Percentiles rank a stretch among this genome's conserved stretches.
Evolutionary conservation across 2,113 vertebrate genomes (phyloP).

Genomic region (Myotis davidii): DNA sequence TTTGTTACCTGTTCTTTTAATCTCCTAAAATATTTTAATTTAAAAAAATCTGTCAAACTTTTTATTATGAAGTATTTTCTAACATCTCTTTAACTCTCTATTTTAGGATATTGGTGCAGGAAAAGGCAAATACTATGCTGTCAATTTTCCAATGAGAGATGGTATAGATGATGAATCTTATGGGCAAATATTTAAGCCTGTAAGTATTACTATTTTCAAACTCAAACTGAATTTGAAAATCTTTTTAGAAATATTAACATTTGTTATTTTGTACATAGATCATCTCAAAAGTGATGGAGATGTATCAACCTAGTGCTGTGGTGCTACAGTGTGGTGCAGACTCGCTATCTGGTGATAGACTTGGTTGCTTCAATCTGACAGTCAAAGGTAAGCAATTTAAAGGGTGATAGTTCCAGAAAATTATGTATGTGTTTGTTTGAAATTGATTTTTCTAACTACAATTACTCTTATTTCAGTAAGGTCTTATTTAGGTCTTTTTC

Average conservation of each 20-base stretch:
- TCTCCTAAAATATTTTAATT: not conserved
- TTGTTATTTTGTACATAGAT: conserved; percentile 80
- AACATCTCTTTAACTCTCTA: not conserved
- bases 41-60: not conserved
- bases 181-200: conserved; percentile 91
- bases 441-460: not conserved
- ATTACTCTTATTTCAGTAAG: not conserved
- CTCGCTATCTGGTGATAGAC: conserved; percentile 89
- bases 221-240: not conserved
- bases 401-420: not conserved
- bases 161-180: conserved; percentile 92
- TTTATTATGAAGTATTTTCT: not conserved
- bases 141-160: conserved; percentile 92
- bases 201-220: conserved; percentile 77
- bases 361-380: conserved; percentile 91
- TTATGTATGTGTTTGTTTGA: not conserved
- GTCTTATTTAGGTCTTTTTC: not conserved
- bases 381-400: conserved; percentile 86
- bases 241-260: conserved; percentile 1
- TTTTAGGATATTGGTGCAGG: conserved; percentile 94
- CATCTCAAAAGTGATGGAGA: conserved; percentile 92
- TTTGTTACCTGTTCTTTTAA: not conserved
- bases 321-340: conserved; percentile 91
- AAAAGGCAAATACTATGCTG: conserved; percentile 93
- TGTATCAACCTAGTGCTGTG: conserved; percentile 92